Evolutionary conservation across 2,888 invertebrate species (phyloP).

Genomic region (Hirtodrosophila confusa): DNA sequence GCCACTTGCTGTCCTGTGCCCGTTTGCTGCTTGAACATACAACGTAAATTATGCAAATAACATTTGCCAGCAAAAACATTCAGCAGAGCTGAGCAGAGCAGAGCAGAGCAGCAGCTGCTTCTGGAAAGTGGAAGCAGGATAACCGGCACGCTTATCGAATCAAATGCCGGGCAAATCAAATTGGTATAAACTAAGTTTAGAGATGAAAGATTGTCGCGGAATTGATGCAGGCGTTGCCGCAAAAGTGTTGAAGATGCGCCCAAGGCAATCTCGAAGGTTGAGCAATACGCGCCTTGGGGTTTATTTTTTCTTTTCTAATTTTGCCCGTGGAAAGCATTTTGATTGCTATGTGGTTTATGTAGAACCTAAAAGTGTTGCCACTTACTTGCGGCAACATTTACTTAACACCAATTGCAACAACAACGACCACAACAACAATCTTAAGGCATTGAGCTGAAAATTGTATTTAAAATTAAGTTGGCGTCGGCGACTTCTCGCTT

Average conservation of each 20-base stretch:
- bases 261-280: slow-evolving; percentile 27
- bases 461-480: slow-evolving; percentile 72
- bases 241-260: slow-evolving; percentile 17
- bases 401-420: slow-evolving; percentile 67
- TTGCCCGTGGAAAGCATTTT: slow-evolving; percentile 21
- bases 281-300: slow-evolving; percentile 3
- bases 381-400: slow-evolving; percentile 79
- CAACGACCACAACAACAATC: slow-evolving; percentile 38
- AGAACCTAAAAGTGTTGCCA: slow-evolving; percentile 61
- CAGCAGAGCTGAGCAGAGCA: slow-evolving; percentile 26
- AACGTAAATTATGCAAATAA: slow-evolving; percentile 79
- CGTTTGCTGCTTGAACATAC: slow-evolving; percentile 52
- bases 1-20: slow-evolving; percentile 36
- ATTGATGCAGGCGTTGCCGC: slow-evolving; percentile 46
- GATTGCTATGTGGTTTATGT: slow-evolving; percentile 43
- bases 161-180: slow-evolving; percentile 75
- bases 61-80: slow-evolving; percentile 78
- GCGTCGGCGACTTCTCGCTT: background rate
- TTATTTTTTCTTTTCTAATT: slow-evolving; percentile 24
- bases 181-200: slow-evolving; percentile 74
- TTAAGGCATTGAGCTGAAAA: slow-evolving; percentile 62
- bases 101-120: slow-evolving; percentile 16
- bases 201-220: slow-evolving; percentile 76
- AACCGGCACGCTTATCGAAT: slow-evolving; percentile 72
- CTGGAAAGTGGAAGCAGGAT: slow-evolving; percentile 41